Evolutionary conservation across 2,113 vertebrate genomes (phyloP).

Genomic region (Prionailurus bengalensis): DNA sequence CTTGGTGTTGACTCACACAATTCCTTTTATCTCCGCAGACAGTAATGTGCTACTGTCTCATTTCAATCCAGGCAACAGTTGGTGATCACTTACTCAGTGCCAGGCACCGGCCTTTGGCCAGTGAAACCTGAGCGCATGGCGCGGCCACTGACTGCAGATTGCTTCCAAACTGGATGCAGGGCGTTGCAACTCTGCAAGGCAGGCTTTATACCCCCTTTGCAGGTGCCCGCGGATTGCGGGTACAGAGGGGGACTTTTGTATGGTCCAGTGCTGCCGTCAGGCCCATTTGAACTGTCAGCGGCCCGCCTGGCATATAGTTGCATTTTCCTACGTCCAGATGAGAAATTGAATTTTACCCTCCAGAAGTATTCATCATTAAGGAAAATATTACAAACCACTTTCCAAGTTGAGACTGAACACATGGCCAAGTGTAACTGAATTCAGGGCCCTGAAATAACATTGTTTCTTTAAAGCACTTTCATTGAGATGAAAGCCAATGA

Average conservation of each 20-base stretch:
- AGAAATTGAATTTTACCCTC: constrained; percentile 66
- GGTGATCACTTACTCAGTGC: background rate
- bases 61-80: background rate
- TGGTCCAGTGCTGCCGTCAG: background rate
- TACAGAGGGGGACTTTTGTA: background rate
- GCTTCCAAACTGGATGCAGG: background rate
- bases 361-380: constrained; percentile 56
- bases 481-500: constrained; percentile 53
- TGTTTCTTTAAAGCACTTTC: constrained; percentile 48
- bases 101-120: background rate
- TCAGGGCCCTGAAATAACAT: background rate
- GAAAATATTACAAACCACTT: constrained; percentile 56
- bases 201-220: background rate
- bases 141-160: too few species aligned
- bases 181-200: background rate
- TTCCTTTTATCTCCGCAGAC: background rate
- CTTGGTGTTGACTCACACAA: constrained; percentile 12
- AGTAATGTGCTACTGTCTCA: background rate
- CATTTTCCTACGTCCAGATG: constrained; percentile 36
- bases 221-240: background rate
- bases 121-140: background rate
- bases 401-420: constrained; percentile 37
- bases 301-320: background rate
- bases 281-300: background rate
- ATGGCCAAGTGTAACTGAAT: background rate